Evolutionary conservation across 2,888 invertebrate species (phyloP).

Genomic region (Cheilosia vernalis): DNA sequence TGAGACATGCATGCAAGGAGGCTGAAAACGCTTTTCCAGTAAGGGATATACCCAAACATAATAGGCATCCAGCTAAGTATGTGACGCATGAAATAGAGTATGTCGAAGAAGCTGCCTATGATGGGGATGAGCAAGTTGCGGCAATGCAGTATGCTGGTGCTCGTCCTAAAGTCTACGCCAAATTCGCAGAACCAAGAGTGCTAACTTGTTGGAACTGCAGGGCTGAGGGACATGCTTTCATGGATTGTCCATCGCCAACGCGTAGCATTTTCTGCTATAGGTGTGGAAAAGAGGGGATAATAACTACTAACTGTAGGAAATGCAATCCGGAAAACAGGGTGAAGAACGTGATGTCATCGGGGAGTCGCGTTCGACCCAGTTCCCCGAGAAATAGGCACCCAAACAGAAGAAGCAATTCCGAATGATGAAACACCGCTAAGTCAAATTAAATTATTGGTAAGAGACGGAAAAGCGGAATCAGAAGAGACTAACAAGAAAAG

Average conservation of each 20-base stretch:
- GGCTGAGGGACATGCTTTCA: not conserved
- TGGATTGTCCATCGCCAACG: not conserved
- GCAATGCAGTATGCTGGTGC: not conserved
- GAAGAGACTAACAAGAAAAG: not conserved
- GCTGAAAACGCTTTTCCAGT: not conserved
- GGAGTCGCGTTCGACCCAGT: slow-evolving; percentile 17
- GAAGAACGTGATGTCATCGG: slow-evolving; percentile 2
- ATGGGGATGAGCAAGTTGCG: not conserved
- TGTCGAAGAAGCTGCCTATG: not conserved
- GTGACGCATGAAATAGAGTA: not conserved
- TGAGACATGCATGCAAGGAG: slow-evolving; percentile 17
- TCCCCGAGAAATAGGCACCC: not conserved
- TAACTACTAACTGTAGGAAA: slow-evolving; percentile 1
- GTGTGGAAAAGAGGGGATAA: slow-evolving; percentile 3
- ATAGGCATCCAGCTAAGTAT: not conserved
- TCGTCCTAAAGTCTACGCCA: not conserved
- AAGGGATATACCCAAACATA: not conserved
- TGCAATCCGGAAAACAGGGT: slow-evolving; percentile 6
- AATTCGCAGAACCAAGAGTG: too few relatives aligned
- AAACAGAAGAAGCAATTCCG: not conserved
- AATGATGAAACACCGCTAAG: not conserved
- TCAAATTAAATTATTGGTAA: too few relatives aligned
- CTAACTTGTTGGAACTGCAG: slow-evolving; percentile 12
- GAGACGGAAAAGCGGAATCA: too few relatives aligned
- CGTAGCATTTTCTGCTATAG: not conserved